These are phyloP conservation scores for Oreochromis mossambicus DNA, from an alignment of 2,797 vertebrate genomes.

Conservation along the genomic window DNA sequence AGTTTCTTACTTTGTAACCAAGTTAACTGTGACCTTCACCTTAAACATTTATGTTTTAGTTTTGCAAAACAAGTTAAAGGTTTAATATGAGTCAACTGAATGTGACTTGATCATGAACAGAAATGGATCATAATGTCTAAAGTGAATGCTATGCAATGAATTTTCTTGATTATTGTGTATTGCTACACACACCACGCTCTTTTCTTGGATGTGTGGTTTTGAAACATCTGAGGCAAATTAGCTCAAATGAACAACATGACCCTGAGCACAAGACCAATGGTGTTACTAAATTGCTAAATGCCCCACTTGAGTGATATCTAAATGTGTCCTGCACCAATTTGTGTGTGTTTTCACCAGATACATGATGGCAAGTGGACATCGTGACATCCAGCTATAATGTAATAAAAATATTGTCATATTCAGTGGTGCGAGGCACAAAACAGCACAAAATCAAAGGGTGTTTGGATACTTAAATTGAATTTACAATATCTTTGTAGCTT, in stretches of 20 bases:
- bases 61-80: conserved; percentile 26
- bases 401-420: background rate
- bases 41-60: background rate
- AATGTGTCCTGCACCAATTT: background rate
- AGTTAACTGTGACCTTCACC: background rate
- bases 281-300: background rate
- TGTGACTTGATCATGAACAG: background rate
- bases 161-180: background rate
- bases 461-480: background rate
- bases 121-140: background rate
- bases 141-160: conserved; percentile 5
- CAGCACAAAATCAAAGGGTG: background rate
- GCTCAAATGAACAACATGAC: conserved; percentile 18
- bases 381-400: background rate
- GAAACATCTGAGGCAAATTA: conserved; percentile 34
- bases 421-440: background rate
- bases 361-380: background rate
- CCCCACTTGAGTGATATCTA: background rate
- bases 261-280: conserved; percentile 1
- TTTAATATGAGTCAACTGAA: background rate
- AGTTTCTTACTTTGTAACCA: background rate
- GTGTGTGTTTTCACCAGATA: background rate
- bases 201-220: background rate
- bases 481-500: background rate
- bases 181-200: background rate